A percentile compares a stretch with the other conserved stretches of the same genome.
These are phyloP conservation scores for Perca schrenkii DNA, from an alignment of 2,113 vertebrate species.

Conservation along the genomic window DNA sequence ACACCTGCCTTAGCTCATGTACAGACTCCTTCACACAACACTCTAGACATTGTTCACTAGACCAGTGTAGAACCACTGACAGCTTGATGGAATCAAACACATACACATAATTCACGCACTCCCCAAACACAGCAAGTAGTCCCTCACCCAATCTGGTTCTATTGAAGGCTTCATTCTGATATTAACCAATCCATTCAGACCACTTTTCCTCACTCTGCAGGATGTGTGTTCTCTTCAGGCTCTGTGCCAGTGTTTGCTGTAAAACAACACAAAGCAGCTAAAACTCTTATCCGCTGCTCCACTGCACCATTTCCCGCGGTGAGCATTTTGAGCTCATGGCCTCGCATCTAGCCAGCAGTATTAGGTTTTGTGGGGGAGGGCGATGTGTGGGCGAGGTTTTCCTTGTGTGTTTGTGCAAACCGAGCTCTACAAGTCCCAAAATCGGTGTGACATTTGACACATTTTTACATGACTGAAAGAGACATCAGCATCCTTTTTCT, in stretches of 20 bases:
- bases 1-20: constrained; percentile 52
- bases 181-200: constrained; percentile 50
- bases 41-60: constrained; percentile 51
- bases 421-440: constrained; percentile 53
- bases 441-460: constrained; percentile 59
- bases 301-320: constrained; percentile 36
- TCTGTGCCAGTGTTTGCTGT: constrained; percentile 51
- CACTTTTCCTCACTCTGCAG: constrained; percentile 36
- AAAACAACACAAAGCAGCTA: constrained; percentile 54
- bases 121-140: constrained; percentile 37
- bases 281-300: constrained; percentile 50
- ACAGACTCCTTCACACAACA: constrained; percentile 41
- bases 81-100: constrained; percentile 58
- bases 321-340: constrained; percentile 56
- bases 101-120: constrained; percentile 15
- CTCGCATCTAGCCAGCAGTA: constrained; percentile 39
- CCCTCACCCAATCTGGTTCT: constrained; percentile 27
- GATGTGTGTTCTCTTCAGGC: constrained; percentile 46
- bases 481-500: constrained; percentile 19
- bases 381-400: constrained; percentile 47
- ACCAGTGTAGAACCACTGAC: constrained; percentile 43
- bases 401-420: constrained; percentile 49
- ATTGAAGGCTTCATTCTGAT: constrained; percentile 34
- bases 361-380: constrained; percentile 49
- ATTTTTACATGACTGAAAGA: constrained; percentile 56